Percentiles rank a stretch among this genome's conserved stretches.
phyloP scores from a whole-genome alignment of 2,797 vertebrate genomes.

The Etheostoma nigrum region DNA sequence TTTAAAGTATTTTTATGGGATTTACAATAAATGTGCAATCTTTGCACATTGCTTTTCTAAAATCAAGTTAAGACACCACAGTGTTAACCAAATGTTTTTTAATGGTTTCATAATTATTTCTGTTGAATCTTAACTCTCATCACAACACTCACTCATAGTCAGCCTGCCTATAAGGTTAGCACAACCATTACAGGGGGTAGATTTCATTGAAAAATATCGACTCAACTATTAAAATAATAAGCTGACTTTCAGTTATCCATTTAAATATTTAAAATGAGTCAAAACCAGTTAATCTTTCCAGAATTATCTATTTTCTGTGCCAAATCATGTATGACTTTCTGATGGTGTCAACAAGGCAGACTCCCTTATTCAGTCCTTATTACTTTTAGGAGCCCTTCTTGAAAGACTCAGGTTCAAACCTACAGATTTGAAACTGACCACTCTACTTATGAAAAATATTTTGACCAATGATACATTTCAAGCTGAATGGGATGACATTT shows the following conservation, averaged over 20 bases:
- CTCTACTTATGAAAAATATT: conserved; percentile 53
- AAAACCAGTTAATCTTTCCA: conserved; percentile 54
- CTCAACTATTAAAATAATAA: conserved; percentile 72
- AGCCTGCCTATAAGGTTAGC: conserved; percentile 54
- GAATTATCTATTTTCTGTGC: conserved; percentile 47
- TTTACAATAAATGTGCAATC: neutral
- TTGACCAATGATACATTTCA: conserved; percentile 57
- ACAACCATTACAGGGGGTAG: conserved; percentile 62
- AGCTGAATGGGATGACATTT: conserved; percentile 61
- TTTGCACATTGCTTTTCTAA: neutral
- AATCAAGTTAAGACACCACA: conserved; percentile 31
- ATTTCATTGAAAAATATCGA: conserved; percentile 78
- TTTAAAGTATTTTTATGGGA: neutral
- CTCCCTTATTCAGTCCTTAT: conserved; percentile 45
- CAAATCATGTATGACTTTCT: conserved; percentile 51
- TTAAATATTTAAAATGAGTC: conserved; percentile 72
- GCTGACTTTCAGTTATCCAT: conserved; percentile 75
- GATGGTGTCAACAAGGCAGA: conserved; percentile 50
- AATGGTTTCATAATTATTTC: conserved; percentile 78
- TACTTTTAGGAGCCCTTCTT: conserved; percentile 55
- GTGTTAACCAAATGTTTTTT: conserved; percentile 76
- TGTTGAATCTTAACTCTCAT: conserved; percentile 64
- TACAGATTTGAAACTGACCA: conserved; percentile 39
- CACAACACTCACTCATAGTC: conserved; percentile 74
- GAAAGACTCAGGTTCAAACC: conserved; percentile 46